phyloP scores from a whole-genome alignment of 2,888 invertebrate genomes.

The Cataglyphis rosenhaueri region DNA sequence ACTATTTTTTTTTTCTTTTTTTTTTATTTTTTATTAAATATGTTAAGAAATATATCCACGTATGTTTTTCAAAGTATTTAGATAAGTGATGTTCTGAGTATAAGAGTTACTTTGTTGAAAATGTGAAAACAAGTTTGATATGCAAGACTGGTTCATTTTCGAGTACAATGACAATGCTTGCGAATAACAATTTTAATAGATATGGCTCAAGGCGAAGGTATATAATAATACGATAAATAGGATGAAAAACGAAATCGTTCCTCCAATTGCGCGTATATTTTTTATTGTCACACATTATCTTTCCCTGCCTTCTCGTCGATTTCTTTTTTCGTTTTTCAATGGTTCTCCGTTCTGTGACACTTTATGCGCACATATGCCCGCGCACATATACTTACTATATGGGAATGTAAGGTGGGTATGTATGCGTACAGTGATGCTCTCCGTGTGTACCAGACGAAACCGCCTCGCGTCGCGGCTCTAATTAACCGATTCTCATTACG shows the following conservation, averaged over 20 bases:
- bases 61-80: background rate
- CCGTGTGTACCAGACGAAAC: constrained; percentile 67
- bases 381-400: constrained; percentile 33
- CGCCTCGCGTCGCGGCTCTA: constrained; percentile 77
- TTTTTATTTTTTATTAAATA: background rate
- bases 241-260: constrained; percentile 16
- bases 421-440: constrained; percentile 64
- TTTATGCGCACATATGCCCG: constrained; percentile 31
- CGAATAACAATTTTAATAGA: constrained; percentile 7
- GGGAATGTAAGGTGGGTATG: constrained; percentile 64
- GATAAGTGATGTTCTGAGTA: background rate
- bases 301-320: constrained; percentile 24
- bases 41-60: background rate
- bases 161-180: background rate
- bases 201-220: background rate
- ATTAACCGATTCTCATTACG: constrained; percentile 84
- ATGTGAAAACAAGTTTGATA: background rate
- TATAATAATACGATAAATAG: background rate
- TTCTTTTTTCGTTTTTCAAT: constrained; percentile 15
- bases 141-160: background rate
- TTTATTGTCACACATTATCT: constrained; percentile 10
- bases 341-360: constrained; percentile 38
- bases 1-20: background rate
- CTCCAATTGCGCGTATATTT: constrained; percentile 10
- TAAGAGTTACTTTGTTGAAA: background rate